Evolutionary conservation across 2,797 vertebrate species (phyloP), one percentile per base, ranked within the genome.

Genomic region (Steatocranus sp.): DNA sequence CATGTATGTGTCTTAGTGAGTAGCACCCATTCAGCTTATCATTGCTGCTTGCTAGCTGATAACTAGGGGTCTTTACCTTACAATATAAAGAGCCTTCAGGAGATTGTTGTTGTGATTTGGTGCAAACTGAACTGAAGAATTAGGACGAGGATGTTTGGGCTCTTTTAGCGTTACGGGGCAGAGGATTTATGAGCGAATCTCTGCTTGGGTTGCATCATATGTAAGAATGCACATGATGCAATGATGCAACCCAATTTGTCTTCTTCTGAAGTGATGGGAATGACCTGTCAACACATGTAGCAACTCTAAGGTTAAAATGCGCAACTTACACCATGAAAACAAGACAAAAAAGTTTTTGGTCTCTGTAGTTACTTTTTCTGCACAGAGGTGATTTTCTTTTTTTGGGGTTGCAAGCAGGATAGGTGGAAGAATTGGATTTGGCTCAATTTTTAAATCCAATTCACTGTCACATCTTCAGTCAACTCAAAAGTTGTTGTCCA

Each of bases 361-460:
- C 61, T 66, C 3, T 66, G 12, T 68, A 25, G 36, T 25, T 17
- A 17, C 20, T 68, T 41, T 41, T 41, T 41, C 11, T 41, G 36
- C 14, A 41, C 12, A 66, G 36, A 41, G 0, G 34, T 15, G 36
- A 68, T 17, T 68, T 0, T n/a, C 0, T 14, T 32, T 58, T 17
- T 32, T 32, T n/a, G 20, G 4, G 36, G 11, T 32, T 73, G 68
- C 25, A 58, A 79, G 38, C 32, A 8, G 36, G 61, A 48, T 61
- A 41, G 58, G 8, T 30, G 53, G 51, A 79, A 11, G 20, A 54
- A n/a, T 54, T 48, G 20, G 53, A 11, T 43, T 20, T 75, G 48
- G 48, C 87, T 82, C 5, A 10, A 54, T 61, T 78, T 87, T 78
- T 14, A 7, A 82, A 79, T 54, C 18, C 7, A 6, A 20, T 83